Evolutionary conservation across 2,113 vertebrate genomes (phyloP).

Genomic region (Hemicordylus capensis): DNA sequence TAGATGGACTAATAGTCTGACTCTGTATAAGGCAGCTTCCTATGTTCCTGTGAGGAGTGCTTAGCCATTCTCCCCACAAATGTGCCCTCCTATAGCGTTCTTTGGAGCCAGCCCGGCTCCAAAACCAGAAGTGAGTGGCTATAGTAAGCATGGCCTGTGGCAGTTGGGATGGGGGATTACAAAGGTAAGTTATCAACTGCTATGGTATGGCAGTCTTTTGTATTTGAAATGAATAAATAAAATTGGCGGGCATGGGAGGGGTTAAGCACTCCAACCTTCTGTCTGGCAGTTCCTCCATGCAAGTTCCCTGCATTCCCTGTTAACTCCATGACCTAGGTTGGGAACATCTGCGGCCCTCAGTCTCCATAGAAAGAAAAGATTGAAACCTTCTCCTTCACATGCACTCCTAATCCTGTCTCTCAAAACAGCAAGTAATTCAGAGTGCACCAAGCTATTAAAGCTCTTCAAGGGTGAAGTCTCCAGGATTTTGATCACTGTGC

Average conservation of each 20-base stretch:
- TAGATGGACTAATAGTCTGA: no score
- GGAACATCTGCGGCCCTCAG: background rate
- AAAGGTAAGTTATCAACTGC: no score
- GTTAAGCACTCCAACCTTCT: background rate
- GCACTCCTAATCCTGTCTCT: background rate
- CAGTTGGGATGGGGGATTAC: no score
- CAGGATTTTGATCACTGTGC: background rate
- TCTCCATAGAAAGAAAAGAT: background rate
- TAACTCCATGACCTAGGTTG: background rate
- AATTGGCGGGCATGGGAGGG: background rate
- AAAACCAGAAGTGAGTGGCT: no score
- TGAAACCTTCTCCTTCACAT: accelerated
- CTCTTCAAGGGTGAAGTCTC: accelerated
- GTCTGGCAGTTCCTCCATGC: background rate
- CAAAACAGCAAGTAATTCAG: background rate
- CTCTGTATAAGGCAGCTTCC: no score
- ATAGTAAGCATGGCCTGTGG: no score
- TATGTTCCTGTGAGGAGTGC: no score
- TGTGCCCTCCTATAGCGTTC: no score
- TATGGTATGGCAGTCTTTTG: no score
- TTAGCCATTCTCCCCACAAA: no score
- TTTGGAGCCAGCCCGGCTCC: no score
- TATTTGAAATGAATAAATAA: no score
- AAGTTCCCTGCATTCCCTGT: background rate
- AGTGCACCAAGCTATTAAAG: background rate